Evolutionary conservation across 2,888 invertebrate species (phyloP), one percentile per base, ranked within the genome.

Genomic region (Parnassius apollo): DNA sequence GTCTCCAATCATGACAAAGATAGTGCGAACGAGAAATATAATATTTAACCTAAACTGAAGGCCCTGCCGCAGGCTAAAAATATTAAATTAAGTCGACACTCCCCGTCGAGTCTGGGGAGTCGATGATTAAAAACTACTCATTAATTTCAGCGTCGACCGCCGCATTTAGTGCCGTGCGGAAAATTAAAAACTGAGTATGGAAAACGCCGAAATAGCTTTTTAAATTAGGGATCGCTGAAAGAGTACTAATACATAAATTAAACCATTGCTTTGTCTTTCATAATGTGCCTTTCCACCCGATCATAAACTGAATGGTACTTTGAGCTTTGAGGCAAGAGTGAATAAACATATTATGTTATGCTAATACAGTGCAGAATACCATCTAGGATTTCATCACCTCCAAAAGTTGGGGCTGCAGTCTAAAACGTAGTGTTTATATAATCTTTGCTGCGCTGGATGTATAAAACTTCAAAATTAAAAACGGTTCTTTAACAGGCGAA

Each of bases 111-210:
- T 58, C 57, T 49, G 56, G 52, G 59, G 58, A 64, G 61, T 55
- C 56, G 58, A 65, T 64, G 59, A 65, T 58, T 66, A 67, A 65
- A 69, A 68, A 68, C 65, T 61, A 68, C 66, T 67, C 67, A 68
- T 69, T 69, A 69, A 68, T 69, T 65, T 65, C 61, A 62, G 9
- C 59, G 45, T 35, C 59, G 9, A 25, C 53, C 55, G 58, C 35
- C 25, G 45, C 22, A 42, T 44, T 44, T 51, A 49, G 49, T 49
- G 18, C 56, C 13, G 44, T 50, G 45, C 51, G 56, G 56, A 49
- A 56, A 56, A 61, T 56, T 51, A 51, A 56, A 61, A 61, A 56
- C 11, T 18, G 46, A 25, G 13, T n/a, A 12, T 44, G 52, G 52
- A 52, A 54, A 42, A 49, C 49, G 42, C 12, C 54, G 50, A 42